phyloP scores from a whole-genome alignment of 2,888 invertebrate species.

The Epinotia ramella region DNA sequence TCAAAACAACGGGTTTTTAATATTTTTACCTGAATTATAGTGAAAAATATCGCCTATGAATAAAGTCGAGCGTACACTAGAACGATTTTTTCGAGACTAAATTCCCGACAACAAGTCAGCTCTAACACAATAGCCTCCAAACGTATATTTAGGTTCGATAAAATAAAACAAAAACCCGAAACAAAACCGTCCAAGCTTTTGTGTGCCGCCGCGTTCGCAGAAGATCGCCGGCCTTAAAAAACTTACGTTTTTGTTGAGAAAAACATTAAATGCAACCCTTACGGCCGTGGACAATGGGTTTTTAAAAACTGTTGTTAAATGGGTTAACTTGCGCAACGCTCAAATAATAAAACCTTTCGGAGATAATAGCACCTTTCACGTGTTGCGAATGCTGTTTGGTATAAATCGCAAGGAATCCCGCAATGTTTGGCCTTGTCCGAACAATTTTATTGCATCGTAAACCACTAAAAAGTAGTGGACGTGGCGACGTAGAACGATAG shows the following conservation, averaged over 20 bases:
- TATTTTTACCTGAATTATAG: constrained; percentile 16
- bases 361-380: constrained; percentile 55
- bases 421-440: constrained; percentile 81
- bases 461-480: constrained; percentile 80
- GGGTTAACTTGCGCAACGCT: constrained; percentile 68
- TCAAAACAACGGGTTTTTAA: neutral
- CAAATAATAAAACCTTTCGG: constrained; percentile 48
- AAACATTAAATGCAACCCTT: constrained; percentile 76
- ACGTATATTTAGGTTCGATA: constrained; percentile 82
- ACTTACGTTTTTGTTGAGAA: constrained; percentile 63
- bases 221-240: constrained; percentile 70
- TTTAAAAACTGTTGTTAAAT: constrained; percentile 62
- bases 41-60: constrained; percentile 46
- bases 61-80: constrained; percentile 72
- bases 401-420: constrained; percentile 67
- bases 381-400: constrained; percentile 54
- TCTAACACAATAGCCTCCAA: constrained; percentile 78
- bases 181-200: constrained; percentile 77
- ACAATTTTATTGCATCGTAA: constrained; percentile 79
- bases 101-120: constrained; percentile 68
- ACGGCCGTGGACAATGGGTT: constrained; percentile 68
- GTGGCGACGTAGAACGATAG: constrained; percentile 49
- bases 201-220: constrained; percentile 78
- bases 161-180: constrained; percentile 78
- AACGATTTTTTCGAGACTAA: constrained; percentile 82